Base-by-base conservation (phyloP, 2,797 vertebrate genomes). In the Catamblyrhynchus diadema region DNA sequence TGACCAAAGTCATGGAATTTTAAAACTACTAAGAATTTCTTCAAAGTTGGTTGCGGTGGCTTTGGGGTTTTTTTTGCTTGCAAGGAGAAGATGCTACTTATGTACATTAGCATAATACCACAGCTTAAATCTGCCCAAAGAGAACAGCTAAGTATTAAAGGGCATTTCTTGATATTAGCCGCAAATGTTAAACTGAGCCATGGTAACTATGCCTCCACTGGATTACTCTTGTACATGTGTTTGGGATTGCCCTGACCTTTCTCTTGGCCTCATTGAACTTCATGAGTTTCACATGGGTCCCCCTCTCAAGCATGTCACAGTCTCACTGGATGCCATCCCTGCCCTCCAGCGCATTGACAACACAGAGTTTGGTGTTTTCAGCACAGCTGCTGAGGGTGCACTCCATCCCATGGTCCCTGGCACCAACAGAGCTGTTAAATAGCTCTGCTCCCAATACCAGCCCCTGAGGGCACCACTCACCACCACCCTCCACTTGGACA, bases 1-100 rank as follows among this genome's bases (percentile, higher is more conserved):
- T 94, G 96, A 96, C 97, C 95, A 94, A 97, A 97, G 95, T 93
- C 79, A 89, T 11, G 64, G 91, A 96, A 97, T 96, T 96, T 97
- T 95, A 95, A 97, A 97, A 96, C 72, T 77, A 51, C 53, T 86
- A 75, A 89, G 72, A 86, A 89, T 94, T 96, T 96, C 86, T 95
- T 96, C 88, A 70, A 86, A 95, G 95, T 86, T 91, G 32, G 3
- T 73, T 97, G 77, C 44, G 3, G 42, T 85, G 37, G 2, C 10
- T 13, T 78, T 54, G 32, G 19, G 24, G 1, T 1, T 44, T 51
- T 51, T 61, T 54, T 60, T 64, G 28, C 84, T 94, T 82, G 51
- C 95, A 91, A 91, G 88, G 80, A 96, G 95, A 95, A 93, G 39
- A 90, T 91, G 86, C 13, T 65, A 60, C 48, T 53, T 89, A 59